phyloP scores from a whole-genome alignment of 2,888 invertebrate species.

The Ametastegia equiseti region DNA sequence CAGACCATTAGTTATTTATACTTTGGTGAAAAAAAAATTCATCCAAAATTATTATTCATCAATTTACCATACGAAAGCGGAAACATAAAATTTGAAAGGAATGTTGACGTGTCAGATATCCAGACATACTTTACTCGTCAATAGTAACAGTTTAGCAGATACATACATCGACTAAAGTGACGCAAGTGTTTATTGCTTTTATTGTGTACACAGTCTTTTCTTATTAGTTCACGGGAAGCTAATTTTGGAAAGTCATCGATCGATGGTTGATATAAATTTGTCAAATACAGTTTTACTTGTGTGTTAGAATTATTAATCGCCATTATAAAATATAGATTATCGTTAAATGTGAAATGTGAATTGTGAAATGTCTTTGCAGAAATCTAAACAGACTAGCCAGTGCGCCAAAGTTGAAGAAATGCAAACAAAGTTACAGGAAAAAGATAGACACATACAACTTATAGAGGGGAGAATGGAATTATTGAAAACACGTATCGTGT shows the following conservation, averaged over 20 bases:
- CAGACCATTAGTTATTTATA: neutral
- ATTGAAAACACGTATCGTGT: conserved; percentile 67
- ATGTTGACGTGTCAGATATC: neutral
- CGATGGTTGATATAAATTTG: neutral
- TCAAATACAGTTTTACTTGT: neutral
- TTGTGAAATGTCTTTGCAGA: conserved; percentile 54
- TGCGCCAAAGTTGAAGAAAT: conserved; percentile 63
- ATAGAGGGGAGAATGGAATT: conserved; percentile 70
- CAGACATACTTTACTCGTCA: neutral
- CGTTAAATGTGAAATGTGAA: too few species aligned
- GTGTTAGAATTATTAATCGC: neutral
- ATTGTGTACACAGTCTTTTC: neutral
- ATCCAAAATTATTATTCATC: neutral
- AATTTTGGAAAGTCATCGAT: neutral
- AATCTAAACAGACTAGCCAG: conserved; percentile 56
- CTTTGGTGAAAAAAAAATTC: neutral
- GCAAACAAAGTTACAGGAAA: conserved; percentile 65
- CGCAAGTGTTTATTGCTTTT: neutral
- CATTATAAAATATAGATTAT: neutral
- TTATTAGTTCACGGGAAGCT: neutral
- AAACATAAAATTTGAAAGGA: neutral
- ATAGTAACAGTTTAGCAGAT: conserved; percentile 10
- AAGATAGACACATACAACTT: conserved; percentile 65
- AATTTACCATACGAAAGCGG: neutral
- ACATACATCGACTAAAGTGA: neutral